phyloP scores from a whole-genome alignment of 1,140 invertebrate species.

The Cardiocondyla obscurior region DNA sequence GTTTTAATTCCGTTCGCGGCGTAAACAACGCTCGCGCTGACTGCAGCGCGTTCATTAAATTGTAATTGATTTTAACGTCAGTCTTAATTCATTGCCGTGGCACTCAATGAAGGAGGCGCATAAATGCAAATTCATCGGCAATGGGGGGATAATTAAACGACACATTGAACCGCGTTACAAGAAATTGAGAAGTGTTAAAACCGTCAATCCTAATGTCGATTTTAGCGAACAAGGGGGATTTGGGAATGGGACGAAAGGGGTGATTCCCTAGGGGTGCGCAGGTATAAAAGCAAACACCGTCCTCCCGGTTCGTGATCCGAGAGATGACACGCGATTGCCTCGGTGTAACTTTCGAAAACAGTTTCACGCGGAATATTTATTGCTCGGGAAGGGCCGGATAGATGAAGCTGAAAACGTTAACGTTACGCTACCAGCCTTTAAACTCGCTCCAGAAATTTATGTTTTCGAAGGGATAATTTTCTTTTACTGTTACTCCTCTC shows the following conservation, averaged over 20 bases:
- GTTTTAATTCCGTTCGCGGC: background rate
- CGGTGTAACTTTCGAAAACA: conserved; percentile 31
- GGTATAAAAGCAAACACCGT: conserved; percentile 49
- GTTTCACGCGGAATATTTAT: conserved; percentile 39
- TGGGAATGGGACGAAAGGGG: conserved; percentile 2
- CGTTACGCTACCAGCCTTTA: background rate
- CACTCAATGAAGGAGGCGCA: background rate
- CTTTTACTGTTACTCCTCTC: background rate
- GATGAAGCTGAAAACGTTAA: conserved; percentile 37
- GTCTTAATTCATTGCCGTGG: background rate
- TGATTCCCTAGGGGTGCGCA: conserved; percentile 8
- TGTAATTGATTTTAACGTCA: background rate
- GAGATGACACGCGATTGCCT: conserved; percentile 38
- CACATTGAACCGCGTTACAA: background rate
- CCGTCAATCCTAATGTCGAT: conserved; percentile 45
- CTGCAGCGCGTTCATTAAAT: background rate
- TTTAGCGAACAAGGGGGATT: conserved; percentile 20
- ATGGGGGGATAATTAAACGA: background rate
- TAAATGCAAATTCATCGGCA: background rate
- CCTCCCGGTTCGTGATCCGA: conserved; percentile 2
- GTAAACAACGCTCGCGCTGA: background rate
- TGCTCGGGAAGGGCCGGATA: conserved; percentile 7
- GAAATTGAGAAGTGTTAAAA: background rate
- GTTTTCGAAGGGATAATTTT: background rate
- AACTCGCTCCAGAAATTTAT: background rate